Conservation (phyloP, 2,113 vertebrate genomes). For the Cranoglanis bouderius region DNA sequence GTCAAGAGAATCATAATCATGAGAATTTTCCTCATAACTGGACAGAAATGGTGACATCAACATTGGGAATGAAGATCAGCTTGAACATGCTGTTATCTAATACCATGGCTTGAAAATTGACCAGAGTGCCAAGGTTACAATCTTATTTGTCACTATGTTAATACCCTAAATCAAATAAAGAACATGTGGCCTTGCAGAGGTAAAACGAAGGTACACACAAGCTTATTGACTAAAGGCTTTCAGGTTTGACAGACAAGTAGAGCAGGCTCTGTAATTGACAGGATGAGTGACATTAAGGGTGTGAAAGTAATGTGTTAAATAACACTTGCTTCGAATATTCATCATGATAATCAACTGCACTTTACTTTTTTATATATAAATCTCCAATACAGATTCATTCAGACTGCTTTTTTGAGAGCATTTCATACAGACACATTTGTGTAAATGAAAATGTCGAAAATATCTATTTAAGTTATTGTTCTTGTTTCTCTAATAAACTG, state of each 20-base stretch:
- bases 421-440: not conserved
- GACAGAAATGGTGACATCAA: no score
- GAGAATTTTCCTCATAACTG: not conserved
- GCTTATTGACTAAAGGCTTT: not conserved
- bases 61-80: not conserved
- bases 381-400: not conserved
- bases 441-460: not conserved
- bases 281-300: not conserved
- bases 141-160: not conserved
- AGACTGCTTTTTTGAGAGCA: not conserved
- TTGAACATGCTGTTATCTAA: not conserved
- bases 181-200: not conserved
- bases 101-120: not conserved
- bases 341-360: not conserved
- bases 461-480: not conserved
- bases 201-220: slow-evolving; percentile 1
- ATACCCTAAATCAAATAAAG: slow-evolving; percentile 4
- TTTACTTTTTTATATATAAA: not conserved
- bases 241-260: not conserved
- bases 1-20: not conserved
- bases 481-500: not conserved
- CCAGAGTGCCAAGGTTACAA: not conserved
- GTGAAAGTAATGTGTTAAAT: not conserved
- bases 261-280: slow-evolving; percentile 9
- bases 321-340: not conserved